phyloP scores from a whole-genome alignment of 2,888 invertebrate genomes.

The Sinotaia quadrata region DNA sequence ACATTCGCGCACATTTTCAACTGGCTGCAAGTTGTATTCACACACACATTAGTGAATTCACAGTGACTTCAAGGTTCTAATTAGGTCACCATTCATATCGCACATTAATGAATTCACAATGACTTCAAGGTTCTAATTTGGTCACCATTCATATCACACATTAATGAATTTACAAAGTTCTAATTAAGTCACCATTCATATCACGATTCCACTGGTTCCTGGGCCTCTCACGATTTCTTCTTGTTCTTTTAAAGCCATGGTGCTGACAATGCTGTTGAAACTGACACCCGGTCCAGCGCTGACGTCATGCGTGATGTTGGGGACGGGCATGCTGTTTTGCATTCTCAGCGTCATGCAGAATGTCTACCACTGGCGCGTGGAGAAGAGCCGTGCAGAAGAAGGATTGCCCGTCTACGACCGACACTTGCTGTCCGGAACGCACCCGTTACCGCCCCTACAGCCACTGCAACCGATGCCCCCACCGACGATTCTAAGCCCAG shows the following conservation, averaged over 20 bases:
- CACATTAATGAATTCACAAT: no score
- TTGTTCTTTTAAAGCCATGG: constrained; percentile 29
- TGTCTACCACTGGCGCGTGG: constrained; percentile 89
- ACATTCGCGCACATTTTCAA: no score
- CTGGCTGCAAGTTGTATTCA: no score
- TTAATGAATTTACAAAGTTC: no score
- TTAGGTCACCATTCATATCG: no score
- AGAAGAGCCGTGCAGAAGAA: constrained; percentile 65
- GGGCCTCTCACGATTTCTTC: no score
- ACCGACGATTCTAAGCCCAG: background rate
- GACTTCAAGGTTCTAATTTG: no score
- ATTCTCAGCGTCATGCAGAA: constrained; percentile 95
- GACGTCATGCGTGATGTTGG: constrained; percentile 89
- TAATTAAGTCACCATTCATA: no score
- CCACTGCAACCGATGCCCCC: constrained; percentile 9
- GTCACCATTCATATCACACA: no score
- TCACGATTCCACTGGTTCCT: no score
- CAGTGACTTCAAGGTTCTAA: no score
- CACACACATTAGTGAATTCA: no score
- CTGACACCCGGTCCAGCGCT: constrained; percentile 93
- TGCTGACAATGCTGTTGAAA: constrained; percentile 81
- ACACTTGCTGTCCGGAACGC: background rate
- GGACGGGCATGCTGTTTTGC: constrained; percentile 92
- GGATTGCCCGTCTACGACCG: constrained; percentile 61
- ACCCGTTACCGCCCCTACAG: background rate